Percentiles rank a stretch among this genome's conserved stretches.
Evolutionary conservation across 2,113 vertebrate genomes (phyloP).

Genomic region (Eurystomus gularis): DNA sequence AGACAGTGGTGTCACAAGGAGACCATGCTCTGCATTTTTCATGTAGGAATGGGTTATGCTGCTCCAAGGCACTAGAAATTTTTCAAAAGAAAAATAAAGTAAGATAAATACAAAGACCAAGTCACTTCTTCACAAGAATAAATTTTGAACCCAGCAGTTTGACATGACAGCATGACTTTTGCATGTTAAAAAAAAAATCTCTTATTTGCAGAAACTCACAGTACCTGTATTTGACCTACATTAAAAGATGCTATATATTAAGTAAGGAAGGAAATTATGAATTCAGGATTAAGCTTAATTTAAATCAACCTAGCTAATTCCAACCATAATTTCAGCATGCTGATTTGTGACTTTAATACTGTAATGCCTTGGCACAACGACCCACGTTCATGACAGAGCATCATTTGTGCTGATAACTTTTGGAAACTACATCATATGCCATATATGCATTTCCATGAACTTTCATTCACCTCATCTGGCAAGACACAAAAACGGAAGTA

Average conservation of each 20-base stretch:
- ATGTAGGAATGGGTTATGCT: not conserved
- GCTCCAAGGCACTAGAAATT: not conserved
- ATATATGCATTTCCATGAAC: not conserved
- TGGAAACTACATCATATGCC: not conserved
- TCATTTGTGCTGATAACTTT: not conserved
- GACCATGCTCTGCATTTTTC: not conserved
- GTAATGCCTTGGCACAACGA: not conserved
- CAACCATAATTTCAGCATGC: not conserved
- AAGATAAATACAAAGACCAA: not conserved
- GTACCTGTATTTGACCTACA: slow-evolving; percentile 25
- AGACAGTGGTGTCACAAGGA: not conserved
- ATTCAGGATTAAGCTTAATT: slow-evolving; percentile 30
- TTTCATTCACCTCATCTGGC: not conserved
- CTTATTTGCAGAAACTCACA: slow-evolving; percentile 37
- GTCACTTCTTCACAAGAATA: not conserved
- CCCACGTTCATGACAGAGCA: not conserved
- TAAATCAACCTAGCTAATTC: slow-evolving; percentile 33
- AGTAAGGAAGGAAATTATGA: not conserved
- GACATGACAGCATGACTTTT: not conserved
- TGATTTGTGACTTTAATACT: slow-evolving; percentile 36
- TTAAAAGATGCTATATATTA: slow-evolving; percentile 26
- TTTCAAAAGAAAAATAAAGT: not conserved
- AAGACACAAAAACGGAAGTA: not conserved
- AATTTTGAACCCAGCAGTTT: not conserved
- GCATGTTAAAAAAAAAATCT: slow-evolving; percentile 26